Conservation (phyloP, 2,888 invertebrate species). For the Tachystola acroxantha region DNA sequence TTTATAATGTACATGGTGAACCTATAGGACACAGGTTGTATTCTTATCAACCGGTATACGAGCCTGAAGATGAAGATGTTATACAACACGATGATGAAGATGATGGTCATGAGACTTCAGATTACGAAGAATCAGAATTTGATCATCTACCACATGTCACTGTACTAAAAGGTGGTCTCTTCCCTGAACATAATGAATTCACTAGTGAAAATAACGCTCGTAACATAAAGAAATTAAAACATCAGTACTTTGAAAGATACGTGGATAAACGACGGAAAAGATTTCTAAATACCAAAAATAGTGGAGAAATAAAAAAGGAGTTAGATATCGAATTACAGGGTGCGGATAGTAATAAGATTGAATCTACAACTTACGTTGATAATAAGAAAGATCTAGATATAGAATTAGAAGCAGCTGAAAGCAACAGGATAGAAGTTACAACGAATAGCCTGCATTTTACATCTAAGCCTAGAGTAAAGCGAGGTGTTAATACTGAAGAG, state of each 20-base stretch:
- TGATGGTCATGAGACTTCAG: constrained; percentile 30
- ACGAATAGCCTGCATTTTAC: constrained; percentile 27
- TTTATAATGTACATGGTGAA: constrained; percentile 69
- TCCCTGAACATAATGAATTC: constrained; percentile 41
- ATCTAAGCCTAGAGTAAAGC: constrained; percentile 42
- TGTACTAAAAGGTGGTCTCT: constrained; percentile 65
- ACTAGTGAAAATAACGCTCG: constrained; percentile 32
- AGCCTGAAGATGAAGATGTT: constrained; percentile 60
- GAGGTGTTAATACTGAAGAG: constrained; percentile 43
- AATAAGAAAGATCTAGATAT: constrained; percentile 26
- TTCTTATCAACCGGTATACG: constrained; percentile 70
- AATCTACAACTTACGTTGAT: constrained; percentile 28
- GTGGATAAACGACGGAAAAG: constrained; percentile 63
- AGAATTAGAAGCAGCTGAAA: constrained; percentile 45
- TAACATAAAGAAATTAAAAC: constrained; percentile 61
- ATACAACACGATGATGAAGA: constrained; percentile 30
- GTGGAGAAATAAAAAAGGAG: constrained; percentile 38
- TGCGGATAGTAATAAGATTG: constrained; percentile 28
- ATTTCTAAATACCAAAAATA: constrained; percentile 44
- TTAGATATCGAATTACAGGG: constrained; percentile 39
- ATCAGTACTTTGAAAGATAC: constrained; percentile 66
- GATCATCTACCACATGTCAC: constrained; percentile 51
- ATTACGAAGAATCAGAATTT: constrained; percentile 49
- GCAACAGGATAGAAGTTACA: constrained; percentile 21
- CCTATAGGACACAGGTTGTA: constrained; percentile 67